These are phyloP conservation scores for Batillaria attramentaria DNA, from an alignment of 1,140 invertebrate species.

Conservation along the genomic window DNA sequence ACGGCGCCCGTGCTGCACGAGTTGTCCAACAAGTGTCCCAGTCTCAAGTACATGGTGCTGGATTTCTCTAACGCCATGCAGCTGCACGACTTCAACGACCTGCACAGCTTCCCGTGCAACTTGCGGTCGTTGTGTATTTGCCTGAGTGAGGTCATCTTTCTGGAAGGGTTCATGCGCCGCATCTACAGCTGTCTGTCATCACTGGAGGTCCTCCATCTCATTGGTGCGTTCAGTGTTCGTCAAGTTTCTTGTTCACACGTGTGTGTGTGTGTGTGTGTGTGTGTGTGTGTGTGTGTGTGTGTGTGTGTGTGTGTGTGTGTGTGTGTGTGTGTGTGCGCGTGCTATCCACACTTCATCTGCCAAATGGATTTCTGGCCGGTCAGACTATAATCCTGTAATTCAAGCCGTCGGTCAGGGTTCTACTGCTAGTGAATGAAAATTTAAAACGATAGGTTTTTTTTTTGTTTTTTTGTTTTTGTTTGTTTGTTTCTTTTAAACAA, in stretches of 20 bases:
- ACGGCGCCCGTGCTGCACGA: slow-evolving; percentile 98
- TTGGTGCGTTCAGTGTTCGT: slow-evolving; percentile 81
- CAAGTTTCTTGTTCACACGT: neutral
- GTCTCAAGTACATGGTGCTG: slow-evolving; percentile 95
- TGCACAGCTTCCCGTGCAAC: slow-evolving; percentile 99
- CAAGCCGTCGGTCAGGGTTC: too few relatives aligned
- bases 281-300: neutral
- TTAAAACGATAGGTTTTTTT: too few relatives aligned
- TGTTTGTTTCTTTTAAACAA: too few relatives aligned
- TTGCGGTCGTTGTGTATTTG: slow-evolving; percentile 97
- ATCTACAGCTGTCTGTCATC: slow-evolving; percentile 99
- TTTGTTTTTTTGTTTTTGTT: too few relatives aligned
- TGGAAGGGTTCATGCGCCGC: slow-evolving; percentile 99
- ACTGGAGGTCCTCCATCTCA: slow-evolving; percentile 97
- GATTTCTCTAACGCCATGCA: slow-evolving; percentile 99
- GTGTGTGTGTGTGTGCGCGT: neutral
- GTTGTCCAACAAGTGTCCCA: slow-evolving; percentile 96
- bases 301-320: neutral
- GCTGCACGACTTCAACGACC: slow-evolving; percentile 98
- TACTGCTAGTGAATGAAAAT: too few relatives aligned
- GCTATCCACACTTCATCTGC: too few relatives aligned
- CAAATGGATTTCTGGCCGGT: too few relatives aligned
- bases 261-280: neutral
- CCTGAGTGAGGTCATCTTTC: slow-evolving; percentile 98
- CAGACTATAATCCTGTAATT: too few relatives aligned